Conservation (phyloP, 37 sponge, comb jelly and placozoan genomes). For the Cladorhizidae sp. region DNA sequence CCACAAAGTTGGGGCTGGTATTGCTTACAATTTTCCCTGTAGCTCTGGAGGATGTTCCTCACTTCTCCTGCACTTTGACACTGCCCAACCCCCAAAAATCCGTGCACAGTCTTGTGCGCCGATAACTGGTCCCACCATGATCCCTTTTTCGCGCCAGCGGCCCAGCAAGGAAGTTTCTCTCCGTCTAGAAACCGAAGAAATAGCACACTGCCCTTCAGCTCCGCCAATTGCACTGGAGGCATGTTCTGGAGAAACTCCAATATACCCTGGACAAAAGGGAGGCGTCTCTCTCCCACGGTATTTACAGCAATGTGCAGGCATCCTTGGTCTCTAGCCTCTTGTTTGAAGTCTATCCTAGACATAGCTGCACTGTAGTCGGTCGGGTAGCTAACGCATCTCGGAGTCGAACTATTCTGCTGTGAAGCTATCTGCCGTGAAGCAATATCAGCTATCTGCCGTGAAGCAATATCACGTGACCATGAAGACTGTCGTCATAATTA, state of each 20-base stretch:
- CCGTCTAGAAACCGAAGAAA: conserved; percentile 46
- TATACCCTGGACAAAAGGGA: conserved; percentile 13
- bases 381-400: too few species aligned
- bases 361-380: too few species aligned
- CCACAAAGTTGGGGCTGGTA: background rate
- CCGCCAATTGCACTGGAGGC: conserved; percentile 47
- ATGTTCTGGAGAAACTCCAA: conserved; percentile 6
- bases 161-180: conserved; percentile 40
- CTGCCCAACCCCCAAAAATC: conserved; percentile 41
- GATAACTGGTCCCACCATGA: conserved; percentile 41
- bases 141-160: background rate
- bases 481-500: too few species aligned
- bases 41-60: background rate
- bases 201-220: conserved; percentile 31
- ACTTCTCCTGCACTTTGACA: conserved; percentile 42
- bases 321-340: conserved; percentile 30
- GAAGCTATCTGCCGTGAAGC: too few species aligned
- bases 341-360: conserved; percentile 55
- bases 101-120: conserved; percentile 48
- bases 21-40: background rate
- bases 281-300: conserved; percentile 34
- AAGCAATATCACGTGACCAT: too few species aligned
- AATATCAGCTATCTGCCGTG: too few species aligned
- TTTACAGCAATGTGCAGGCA: conserved; percentile 49
- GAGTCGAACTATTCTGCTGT: too few species aligned